phyloP scores from a whole-genome alignment of 2,797 vertebrate genomes.

The Xiphorhynchus erythropygius region DNA sequence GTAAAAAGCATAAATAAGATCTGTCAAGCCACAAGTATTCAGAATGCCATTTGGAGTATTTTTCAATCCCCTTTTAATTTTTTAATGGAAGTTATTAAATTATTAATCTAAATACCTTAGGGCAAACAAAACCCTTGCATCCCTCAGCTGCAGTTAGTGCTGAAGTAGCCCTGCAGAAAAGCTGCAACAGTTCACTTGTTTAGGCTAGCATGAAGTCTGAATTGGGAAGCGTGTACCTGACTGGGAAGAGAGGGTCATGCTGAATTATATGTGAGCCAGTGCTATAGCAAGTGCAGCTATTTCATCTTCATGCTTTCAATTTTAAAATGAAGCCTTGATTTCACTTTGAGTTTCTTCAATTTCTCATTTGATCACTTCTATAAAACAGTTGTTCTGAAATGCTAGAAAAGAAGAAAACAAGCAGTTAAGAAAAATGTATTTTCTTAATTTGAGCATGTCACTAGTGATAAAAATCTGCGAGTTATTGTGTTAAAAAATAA shows the following conservation, averaged over 20 bases:
- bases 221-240: not conserved
- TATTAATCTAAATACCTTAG: not conserved
- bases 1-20: not conserved
- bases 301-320: not conserved
- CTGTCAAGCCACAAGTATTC: not conserved
- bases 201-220: not conserved
- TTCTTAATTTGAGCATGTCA: not conserved
- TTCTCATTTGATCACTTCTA: not conserved
- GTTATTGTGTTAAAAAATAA: not conserved
- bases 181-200: not conserved
- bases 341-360: not conserved
- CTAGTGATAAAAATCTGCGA: not conserved
- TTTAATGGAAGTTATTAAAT: not conserved
- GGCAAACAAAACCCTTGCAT: not conserved
- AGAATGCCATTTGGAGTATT: not conserved
- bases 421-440: not conserved
- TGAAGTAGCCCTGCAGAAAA: not conserved
- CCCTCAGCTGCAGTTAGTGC: not conserved
- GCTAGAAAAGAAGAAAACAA: not conserved
- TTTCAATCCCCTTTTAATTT: not conserved
- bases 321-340: not conserved
- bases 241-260: not conserved
- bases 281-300: not conserved
- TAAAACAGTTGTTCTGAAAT: not conserved
- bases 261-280: not conserved